Evolutionary conservation across 2,888 invertebrate genomes (phyloP), one percentile per base, ranked within the genome.

Genomic region (Pristionchus entomophagus): DNA sequence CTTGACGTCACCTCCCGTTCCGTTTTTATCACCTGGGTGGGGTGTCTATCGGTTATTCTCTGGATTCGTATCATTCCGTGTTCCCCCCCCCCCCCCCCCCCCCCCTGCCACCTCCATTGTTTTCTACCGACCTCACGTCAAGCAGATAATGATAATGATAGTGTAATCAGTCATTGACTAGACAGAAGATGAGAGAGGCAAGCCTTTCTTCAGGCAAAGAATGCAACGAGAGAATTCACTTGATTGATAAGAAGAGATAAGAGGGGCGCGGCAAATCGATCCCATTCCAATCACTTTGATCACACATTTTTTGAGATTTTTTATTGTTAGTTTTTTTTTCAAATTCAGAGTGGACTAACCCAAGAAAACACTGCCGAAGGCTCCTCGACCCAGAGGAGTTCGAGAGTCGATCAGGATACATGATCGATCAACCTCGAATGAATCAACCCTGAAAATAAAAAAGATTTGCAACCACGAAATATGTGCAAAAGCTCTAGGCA

Each of bases 361-460:
- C 41, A 69, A n/a, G 41, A 69, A 69, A 69, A 69, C 69, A 38
- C 69, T 69, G 38, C 69, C 69, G 69, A 69, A 69, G 8, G 69
- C 69, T 1, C 69, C 69, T 14, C 38, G 17, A 8, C 69, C 69
- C 35, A 69, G n/a, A n/a, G 69, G 69, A n/a, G 19, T 35, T 19
- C n/a, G 2, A 0, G 41, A 69, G 2, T 69, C 38, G 38, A 69
- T 41, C 4, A 19, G 38, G 32, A 69, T 69, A 22, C 22, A 38
- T 3, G 69, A 69, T 22, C 69, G 41, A 35, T 69, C 69, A 22
- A 69, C 38, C n/a, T 69, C 69, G n/a, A 69, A 69, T 5, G 69
- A 29, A 41, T 69, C 69, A 38, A 32, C 69, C n/a, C 69, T 69
- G 41, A 10, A 69, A 65, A 41, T 4, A 22, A 10, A 4, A 41